Evolutionary conservation across 2,113 vertebrate species (phyloP), one percentile per base, ranked within the genome.

Genomic region (Pygoscelis antarcticus): DNA sequence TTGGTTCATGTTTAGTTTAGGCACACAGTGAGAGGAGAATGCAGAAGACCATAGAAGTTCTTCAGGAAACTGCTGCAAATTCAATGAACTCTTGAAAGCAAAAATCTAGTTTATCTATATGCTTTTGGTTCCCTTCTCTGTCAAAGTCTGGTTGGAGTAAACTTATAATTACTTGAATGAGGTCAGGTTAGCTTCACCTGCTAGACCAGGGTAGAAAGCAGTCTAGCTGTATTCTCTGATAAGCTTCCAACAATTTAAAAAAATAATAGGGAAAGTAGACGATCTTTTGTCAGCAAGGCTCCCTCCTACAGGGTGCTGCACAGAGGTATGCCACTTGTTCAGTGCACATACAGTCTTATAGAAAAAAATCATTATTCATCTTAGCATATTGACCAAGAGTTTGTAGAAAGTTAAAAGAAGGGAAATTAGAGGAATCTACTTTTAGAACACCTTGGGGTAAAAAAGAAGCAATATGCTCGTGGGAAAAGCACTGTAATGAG

Each of bases 1-100:
- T 21, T 83, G n/a, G 52, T 51, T 91, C 70, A 85, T 83, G 78
- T 79, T 92, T 93, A 82, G 77, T 91, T 91, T 88, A 92, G 83
- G 79, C 51, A 46, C 46, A 55, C 29, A 34, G 58, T 46, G 58
- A 91, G 32, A 83, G 46, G 0, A 83, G 46, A 96, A 91, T 32
- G 62, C 62, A 87, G 46, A 94, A 69, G 44, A 76, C 19, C 26
- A 26, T 29, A 69, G 83, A 94, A 47, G 7, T 36, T 46, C 30
- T 79, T 71, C 38, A 65, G 40, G 42, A 88, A 90, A 77, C 38
- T 65, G 57, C 47, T 11, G 4, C n/a, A 83, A 94, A 91, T 77
- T 60, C 30, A 83, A 27, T 40, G 65, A 80, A 80, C 51, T 25
- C 46, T 54, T 65, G 9, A 32, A 6, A 49, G 18, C 58, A 83